These are phyloP conservation scores for Antechinus flavipes DNA, from an alignment of 2,113 vertebrate species.

Conservation along the genomic window DNA sequence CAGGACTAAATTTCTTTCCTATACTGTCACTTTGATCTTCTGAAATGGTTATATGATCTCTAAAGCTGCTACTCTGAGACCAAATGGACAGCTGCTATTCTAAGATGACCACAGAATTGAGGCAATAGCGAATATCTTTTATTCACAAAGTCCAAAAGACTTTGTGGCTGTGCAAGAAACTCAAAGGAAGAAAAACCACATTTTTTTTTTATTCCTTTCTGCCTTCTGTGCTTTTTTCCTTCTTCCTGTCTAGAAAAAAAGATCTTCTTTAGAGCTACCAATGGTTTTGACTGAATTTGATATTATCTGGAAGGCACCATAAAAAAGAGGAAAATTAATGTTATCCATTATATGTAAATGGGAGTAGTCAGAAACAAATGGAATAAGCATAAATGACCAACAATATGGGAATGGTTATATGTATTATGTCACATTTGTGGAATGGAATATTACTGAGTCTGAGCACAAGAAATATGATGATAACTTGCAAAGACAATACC, in stretches of 20 bases:
- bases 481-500: neutral
- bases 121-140: neutral
- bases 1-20: neutral
- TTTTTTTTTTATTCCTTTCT: neutral
- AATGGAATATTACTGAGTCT: neutral
- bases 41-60: neutral
- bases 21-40: neutral
- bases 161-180: neutral
- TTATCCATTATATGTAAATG: neutral
- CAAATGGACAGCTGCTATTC: neutral
- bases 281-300: neutral
- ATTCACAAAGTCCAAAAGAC: neutral
- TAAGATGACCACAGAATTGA: neutral
- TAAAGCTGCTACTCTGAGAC: neutral
- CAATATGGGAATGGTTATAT: neutral
- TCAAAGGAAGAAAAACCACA: neutral
- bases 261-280: neutral
- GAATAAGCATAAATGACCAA: neutral
- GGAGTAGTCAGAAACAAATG: neutral
- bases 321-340: neutral
- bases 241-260: neutral
- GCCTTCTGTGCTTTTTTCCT: neutral
- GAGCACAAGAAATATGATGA: neutral
- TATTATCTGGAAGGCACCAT: neutral
- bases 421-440: neutral